Evolutionary conservation across 2,797 vertebrate genomes (phyloP).

Genomic region (Rhabdophis nuchalis): DNA sequence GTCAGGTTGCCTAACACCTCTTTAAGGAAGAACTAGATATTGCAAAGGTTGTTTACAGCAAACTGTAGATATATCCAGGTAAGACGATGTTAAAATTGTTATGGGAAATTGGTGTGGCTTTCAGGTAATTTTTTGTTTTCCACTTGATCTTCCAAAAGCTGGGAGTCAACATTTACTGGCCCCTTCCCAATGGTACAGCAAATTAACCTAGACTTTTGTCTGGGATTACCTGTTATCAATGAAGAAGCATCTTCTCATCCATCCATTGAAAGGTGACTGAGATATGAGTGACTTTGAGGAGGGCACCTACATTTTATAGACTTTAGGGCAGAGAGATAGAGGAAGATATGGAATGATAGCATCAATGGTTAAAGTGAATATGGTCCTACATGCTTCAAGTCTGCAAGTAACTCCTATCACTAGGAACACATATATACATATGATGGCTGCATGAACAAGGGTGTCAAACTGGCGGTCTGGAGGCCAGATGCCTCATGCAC

Average conservation of each 20-base stretch:
- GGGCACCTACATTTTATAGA: neutral
- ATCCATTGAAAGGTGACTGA: neutral
- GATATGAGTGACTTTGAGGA: neutral
- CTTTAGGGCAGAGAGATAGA: neutral
- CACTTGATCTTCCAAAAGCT: neutral
- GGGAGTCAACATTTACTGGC: neutral
- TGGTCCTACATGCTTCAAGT: neutral
- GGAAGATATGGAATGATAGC: neutral
- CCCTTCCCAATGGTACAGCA: neutral
- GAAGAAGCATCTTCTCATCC: neutral
- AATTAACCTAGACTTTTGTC: neutral
- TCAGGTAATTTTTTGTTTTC: neutral
- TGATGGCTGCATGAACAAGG: neutral
- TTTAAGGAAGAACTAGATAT: neutral
- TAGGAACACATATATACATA: neutral
- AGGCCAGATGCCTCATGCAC: accelerated
- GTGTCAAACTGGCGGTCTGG: neutral
- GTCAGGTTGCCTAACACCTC: neutral
- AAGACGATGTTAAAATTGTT: neutral
- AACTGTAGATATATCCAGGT: neutral
- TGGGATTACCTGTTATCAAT: neutral
- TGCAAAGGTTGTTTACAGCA: neutral
- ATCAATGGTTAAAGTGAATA: neutral
- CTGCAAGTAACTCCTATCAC: neutral
- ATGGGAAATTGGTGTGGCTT: neutral